Evolutionary conservation across 2,797 vertebrate species (phyloP).

Genomic region (Gallinago stenura): DNA sequence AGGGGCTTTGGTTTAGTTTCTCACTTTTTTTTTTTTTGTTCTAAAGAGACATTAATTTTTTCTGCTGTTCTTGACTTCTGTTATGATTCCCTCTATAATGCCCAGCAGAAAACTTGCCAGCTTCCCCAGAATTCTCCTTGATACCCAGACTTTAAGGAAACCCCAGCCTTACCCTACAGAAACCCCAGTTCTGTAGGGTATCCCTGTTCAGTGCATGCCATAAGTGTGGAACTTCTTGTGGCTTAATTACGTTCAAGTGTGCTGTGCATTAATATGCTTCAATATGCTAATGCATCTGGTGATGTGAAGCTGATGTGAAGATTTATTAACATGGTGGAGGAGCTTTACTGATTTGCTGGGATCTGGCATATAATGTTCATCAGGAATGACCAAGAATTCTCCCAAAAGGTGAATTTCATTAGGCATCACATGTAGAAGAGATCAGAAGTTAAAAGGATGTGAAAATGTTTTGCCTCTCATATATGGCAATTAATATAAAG

Average conservation of each 20-base stretch:
- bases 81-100: background rate
- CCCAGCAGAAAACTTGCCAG: background rate
- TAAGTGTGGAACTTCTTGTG: background rate
- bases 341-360: background rate
- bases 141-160: background rate
- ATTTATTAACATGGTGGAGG: background rate
- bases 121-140: background rate
- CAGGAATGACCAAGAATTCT: background rate
- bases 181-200: background rate
- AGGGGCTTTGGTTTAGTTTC: background rate
- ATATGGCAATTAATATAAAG: background rate
- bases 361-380: background rate
- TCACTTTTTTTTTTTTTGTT: background rate
- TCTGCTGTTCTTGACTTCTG: background rate
- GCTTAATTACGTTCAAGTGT: background rate
- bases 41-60: background rate
- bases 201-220: background rate
- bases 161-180: background rate
- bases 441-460: background rate
- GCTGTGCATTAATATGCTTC: background rate
- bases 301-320: background rate
- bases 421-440: fast-evolving
- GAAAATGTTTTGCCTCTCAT: background rate
- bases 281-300: background rate
- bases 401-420: background rate